Percentiles rank a stretch among this genome's conserved stretches.
phyloP scores from a whole-genome alignment of 2,888 invertebrate species.

The Sturmia bella region DNA sequence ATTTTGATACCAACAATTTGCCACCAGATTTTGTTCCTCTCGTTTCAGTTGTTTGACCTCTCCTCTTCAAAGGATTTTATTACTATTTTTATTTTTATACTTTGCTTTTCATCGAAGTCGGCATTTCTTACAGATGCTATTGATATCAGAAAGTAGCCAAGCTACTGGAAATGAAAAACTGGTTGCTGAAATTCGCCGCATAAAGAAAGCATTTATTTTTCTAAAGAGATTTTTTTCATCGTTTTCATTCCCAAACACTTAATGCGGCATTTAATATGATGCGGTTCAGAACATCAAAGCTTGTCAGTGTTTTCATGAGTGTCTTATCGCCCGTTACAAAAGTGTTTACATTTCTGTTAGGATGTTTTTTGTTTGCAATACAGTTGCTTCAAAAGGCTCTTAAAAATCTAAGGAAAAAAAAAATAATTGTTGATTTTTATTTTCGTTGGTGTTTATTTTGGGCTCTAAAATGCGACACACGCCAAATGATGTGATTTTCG shows the following conservation, averaged over 20 bases:
- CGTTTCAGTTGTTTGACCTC: constrained; percentile 6
- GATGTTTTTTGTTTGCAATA: neutral
- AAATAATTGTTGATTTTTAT: constrained; percentile 37
- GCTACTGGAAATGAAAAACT: constrained; percentile 3
- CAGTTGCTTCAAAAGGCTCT: neutral
- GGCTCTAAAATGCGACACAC: constrained; percentile 17
- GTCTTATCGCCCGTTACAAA: constrained; percentile 10
- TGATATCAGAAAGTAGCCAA: neutral
- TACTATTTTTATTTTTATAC: neutral
- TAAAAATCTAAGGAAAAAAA: constrained; percentile 21
- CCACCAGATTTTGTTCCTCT: neutral
- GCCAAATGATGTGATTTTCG: constrained; percentile 5
- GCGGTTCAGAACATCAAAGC: constrained; percentile 48
- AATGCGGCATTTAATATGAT: constrained; percentile 24
- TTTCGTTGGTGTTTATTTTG: constrained; percentile 32
- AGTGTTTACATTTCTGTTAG: neutral
- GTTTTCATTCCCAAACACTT: constrained; percentile 2
- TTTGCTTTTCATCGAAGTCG: neutral
- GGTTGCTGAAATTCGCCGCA: constrained; percentile 29
- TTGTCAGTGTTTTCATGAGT: constrained; percentile 11
- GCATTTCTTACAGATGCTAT: neutral
- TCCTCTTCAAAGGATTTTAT: neutral
- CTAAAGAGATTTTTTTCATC: constrained; percentile 36
- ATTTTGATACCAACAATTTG: too few relatives aligned
- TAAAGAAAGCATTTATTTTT: constrained; percentile 25